These are phyloP conservation scores for Tineola bisselliella DNA, from an alignment of 2,888 invertebrate genomes.

Conservation along the genomic window DNA sequence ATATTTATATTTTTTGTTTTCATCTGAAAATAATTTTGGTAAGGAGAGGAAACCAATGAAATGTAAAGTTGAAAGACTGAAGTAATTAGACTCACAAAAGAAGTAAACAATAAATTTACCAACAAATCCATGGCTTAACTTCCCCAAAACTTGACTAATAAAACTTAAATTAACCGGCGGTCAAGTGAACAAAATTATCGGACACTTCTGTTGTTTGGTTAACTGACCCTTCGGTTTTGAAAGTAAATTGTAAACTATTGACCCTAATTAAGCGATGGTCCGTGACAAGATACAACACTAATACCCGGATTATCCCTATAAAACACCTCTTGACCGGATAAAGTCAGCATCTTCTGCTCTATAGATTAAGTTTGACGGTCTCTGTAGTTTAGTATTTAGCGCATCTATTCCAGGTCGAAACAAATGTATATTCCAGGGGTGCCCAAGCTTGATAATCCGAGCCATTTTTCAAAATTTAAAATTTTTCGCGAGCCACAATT, in stretches of 20 bases:
- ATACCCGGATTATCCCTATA: constrained; percentile 61
- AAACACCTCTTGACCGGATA: constrained; percentile 54
- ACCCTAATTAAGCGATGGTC: constrained; percentile 58
- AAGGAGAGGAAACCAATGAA: no score
- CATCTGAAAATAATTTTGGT: no score
- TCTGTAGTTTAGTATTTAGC: no score
- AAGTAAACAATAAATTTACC: not conserved
- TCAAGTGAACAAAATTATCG: not conserved
- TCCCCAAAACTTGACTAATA: not conserved
- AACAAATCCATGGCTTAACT: not conserved
- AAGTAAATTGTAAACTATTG: constrained; percentile 36
- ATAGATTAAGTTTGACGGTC: constrained; percentile 24
- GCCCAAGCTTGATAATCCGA: no score
- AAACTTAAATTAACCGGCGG: not conserved
- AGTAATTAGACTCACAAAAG: not conserved
- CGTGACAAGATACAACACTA: constrained; percentile 46
- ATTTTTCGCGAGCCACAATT: no score
- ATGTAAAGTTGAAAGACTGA: not conserved
- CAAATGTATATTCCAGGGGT: no score
- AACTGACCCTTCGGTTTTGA: not conserved
- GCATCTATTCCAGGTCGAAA: no score
- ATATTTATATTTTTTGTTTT: no score
- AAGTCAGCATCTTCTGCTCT: constrained; percentile 9
- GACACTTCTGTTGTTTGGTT: not conserved
- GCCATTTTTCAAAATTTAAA: no score